phyloP scores from a whole-genome alignment of 2,113 vertebrate genomes.

The Muscicapa adusta region DNA sequence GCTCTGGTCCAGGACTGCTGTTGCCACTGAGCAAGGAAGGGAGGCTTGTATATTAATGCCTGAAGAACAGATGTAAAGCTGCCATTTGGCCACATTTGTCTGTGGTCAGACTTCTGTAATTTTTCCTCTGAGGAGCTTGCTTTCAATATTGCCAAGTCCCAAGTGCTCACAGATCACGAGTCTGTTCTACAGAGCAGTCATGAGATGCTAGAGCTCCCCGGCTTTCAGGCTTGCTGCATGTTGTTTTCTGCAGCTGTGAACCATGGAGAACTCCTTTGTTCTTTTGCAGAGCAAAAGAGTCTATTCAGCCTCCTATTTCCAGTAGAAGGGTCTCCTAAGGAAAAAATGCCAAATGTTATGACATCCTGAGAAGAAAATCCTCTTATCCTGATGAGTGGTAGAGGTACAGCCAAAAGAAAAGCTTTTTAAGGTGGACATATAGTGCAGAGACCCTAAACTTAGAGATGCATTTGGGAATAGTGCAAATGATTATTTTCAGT shows the following conservation, averaged over 20 bases:
- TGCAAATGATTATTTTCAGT: background rate
- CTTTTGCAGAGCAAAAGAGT: background rate
- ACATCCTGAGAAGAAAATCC: background rate
- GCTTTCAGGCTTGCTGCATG: background rate
- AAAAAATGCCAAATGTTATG: background rate
- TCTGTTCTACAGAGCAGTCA: background rate
- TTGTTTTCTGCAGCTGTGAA: background rate
- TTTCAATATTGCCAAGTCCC: background rate
- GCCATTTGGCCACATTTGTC: background rate
- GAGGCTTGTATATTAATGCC: background rate
- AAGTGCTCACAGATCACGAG: background rate
- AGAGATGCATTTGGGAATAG: background rate
- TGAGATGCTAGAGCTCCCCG: background rate
- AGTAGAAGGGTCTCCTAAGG: background rate
- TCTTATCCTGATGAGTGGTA: background rate
- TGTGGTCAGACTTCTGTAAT: background rate
- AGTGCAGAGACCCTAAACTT: background rate
- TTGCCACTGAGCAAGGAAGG: background rate
- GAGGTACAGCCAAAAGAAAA: background rate
- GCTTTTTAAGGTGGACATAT: background rate
- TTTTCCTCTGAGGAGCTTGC: background rate
- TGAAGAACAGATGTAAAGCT: background rate
- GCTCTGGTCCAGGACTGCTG: background rate
- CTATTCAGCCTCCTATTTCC: background rate
- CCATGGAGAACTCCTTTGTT: background rate